A percentile compares a stretch with the other conserved stretches of the same genome.
Conservation (phyloP, 2,113 vertebrate genomes). For the Bombycilla garrulus region DNA sequence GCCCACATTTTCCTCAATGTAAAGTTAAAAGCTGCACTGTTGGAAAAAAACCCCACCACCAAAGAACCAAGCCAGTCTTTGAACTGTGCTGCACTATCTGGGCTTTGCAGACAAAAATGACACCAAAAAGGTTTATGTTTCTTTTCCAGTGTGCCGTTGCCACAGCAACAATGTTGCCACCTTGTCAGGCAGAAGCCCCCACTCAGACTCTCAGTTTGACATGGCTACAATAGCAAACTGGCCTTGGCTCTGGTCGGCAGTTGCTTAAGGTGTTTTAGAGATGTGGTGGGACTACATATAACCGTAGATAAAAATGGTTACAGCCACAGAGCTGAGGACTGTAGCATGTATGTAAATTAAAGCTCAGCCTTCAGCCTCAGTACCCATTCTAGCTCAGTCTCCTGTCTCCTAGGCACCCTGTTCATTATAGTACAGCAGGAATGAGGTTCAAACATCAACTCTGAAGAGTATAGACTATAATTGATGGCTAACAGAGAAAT, state of each 20-base stretch:
- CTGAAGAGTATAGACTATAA: neutral
- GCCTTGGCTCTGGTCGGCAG: neutral
- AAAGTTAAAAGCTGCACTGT: neutral
- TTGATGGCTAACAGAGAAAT: neutral
- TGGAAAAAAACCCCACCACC: neutral
- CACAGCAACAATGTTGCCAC: neutral
- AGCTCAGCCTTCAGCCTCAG: neutral
- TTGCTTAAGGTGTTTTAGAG: neutral
- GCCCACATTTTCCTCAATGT: neutral
- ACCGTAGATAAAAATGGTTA: neutral
- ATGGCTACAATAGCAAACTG: neutral
- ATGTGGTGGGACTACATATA: neutral
- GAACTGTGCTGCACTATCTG: neutral
- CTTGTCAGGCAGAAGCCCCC: neutral
- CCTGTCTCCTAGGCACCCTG: neutral
- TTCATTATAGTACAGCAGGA: neutral
- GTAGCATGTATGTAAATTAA: neutral
- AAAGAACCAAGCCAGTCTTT: neutral
- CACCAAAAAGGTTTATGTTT: neutral
- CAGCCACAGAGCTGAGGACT: neutral
- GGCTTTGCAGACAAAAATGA: neutral
- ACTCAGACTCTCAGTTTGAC: neutral
- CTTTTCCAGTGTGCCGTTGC: neutral
- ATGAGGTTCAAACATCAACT: neutral
- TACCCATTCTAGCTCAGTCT: neutral